A percentile compares a stretch with the other conserved stretches of the same genome.
Conservation (phyloP, 2,113 vertebrate genomes). For the Myotis brandtii region DNA sequence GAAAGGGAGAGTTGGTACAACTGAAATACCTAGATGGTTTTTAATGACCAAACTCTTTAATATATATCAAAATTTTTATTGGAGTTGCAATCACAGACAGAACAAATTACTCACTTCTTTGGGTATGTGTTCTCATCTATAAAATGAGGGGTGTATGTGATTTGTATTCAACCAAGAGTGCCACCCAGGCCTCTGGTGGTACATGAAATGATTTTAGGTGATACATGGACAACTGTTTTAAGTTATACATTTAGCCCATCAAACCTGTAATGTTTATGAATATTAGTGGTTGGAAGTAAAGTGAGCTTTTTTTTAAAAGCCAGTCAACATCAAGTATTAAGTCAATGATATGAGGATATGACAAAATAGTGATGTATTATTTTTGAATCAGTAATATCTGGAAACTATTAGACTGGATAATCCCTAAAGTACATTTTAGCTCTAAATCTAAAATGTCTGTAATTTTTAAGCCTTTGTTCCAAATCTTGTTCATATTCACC, state of each 20-base stretch:
- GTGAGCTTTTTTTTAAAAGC: background rate
- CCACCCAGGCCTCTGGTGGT: background rate
- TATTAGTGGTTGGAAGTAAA: background rate
- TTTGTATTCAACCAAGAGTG: background rate
- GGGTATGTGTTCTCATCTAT: background rate
- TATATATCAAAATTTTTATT: background rate
- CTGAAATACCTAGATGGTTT: background rate
- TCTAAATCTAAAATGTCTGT: background rate
- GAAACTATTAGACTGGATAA: constrained; percentile 7
- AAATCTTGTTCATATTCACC: constrained; percentile 12
- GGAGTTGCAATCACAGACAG: background rate
- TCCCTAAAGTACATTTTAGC: constrained; percentile 4
- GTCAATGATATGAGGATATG: background rate
- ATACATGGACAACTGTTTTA: background rate
- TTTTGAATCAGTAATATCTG: constrained; percentile 15
- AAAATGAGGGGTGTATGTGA: background rate
- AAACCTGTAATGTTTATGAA: background rate
- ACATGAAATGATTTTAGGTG: background rate
- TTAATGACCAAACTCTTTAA: constrained; percentile 2
- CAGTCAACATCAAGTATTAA: background rate
- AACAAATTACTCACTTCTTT: background rate
- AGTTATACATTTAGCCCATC: background rate
- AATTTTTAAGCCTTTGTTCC: constrained; percentile 50
- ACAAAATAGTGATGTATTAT: background rate
- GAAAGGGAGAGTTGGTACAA: background rate